phyloP scores from a whole-genome alignment of 2,888 invertebrate species.

The Microctonus brassicae region DNA sequence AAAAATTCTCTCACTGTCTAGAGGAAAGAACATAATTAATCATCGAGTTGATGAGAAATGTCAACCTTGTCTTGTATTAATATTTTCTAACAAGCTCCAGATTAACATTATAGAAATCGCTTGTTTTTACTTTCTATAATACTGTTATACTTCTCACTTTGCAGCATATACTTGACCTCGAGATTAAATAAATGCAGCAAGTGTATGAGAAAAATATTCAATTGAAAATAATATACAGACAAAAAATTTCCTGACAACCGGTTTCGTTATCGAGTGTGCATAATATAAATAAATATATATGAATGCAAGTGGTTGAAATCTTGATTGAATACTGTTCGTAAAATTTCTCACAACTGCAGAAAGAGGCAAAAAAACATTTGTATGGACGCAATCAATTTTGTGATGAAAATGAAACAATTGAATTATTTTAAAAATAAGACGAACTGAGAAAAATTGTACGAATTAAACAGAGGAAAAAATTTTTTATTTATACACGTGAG shows the following conservation, averaged over 20 bases:
- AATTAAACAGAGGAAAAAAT: background rate
- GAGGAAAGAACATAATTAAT: background rate
- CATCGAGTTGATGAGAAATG: background rate
- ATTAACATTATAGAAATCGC: conserved; percentile 28
- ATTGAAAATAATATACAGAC: conserved; percentile 17
- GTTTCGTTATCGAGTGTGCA: conserved; percentile 1
- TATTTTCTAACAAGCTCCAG: conserved; percentile 17
- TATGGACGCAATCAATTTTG: background rate
- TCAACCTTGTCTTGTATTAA: background rate
- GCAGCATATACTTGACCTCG: conserved; percentile 23
- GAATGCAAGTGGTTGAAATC: background rate
- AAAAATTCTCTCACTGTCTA: background rate
- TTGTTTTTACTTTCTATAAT: conserved; percentile 5
- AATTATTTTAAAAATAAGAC: background rate
- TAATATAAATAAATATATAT: background rate
- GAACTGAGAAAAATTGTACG: background rate
- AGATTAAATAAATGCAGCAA: background rate
- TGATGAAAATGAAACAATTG: background rate
- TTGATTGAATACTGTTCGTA: background rate
- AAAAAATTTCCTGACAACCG: conserved; percentile 18
- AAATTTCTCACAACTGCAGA: background rate
- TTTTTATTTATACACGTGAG: no score
- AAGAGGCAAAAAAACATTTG: background rate
- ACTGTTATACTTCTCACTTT: conserved; percentile 3
- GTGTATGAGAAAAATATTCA: conserved; percentile 21